Conservation (phyloP, 2,888 invertebrate species). For the Stenichneumon culpator region DNA sequence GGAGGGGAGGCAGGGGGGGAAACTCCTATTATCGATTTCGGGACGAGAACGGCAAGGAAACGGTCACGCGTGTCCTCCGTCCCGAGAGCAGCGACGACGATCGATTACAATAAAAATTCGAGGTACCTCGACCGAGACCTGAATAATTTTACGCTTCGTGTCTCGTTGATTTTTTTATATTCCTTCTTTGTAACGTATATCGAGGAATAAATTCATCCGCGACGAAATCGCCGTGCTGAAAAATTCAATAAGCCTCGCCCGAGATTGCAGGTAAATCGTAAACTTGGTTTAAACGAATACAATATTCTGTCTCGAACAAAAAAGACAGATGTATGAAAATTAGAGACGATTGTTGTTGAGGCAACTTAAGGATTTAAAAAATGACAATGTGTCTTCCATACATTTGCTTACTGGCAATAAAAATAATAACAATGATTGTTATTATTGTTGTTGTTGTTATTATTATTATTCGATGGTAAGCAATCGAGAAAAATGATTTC, state of each 20-base stretch:
- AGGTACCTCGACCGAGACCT: slow-evolving; percentile 68
- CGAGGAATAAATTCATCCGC: slow-evolving; percentile 37
- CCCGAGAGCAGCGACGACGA: slow-evolving; percentile 48
- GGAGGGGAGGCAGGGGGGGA: not conserved
- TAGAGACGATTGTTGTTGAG: too few species aligned
- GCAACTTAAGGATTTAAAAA: too few species aligned
- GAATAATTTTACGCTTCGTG: slow-evolving; percentile 73
- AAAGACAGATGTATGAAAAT: not conserved
- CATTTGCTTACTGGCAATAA: too few species aligned
- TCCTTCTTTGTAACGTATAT: slow-evolving; percentile 9
- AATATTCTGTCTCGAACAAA: not conserved
- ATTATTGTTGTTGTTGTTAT: too few species aligned
- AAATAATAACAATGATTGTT: too few species aligned
- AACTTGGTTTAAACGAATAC: too few species aligned
- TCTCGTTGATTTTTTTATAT: slow-evolving; percentile 54
- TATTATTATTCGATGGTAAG: not conserved
- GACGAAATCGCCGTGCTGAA: not conserved
- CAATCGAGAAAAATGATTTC: slow-evolving; percentile 9
- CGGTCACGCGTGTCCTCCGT: slow-evolving; percentile 49
- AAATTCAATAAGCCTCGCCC: too few species aligned
- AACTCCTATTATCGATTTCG: slow-evolving; percentile 52
- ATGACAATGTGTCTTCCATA: too few species aligned
- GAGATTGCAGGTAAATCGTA: too few species aligned
- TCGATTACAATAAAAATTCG: slow-evolving; percentile 68
- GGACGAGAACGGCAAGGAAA: slow-evolving; percentile 50